Evolutionary conservation across 2,888 invertebrate genomes (phyloP).

Genomic region (Helicoverpa assulta): DNA sequence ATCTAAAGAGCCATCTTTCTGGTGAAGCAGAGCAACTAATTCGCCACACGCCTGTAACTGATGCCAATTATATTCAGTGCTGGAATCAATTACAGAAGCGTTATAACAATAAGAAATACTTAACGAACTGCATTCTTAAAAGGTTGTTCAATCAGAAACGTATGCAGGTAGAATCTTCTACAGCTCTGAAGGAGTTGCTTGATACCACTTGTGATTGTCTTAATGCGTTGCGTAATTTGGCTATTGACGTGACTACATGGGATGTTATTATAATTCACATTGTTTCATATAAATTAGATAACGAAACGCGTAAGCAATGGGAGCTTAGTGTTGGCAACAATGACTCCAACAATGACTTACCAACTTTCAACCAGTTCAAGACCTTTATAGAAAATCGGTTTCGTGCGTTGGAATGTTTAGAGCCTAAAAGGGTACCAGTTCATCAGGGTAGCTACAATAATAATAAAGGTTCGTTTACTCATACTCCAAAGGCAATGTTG

Average conservation of each 20-base stretch:
- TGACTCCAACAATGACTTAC: slow-evolving; percentile 41
- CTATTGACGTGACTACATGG: slow-evolving; percentile 25
- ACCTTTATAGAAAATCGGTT: slow-evolving; percentile 36
- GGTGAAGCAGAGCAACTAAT: slow-evolving; percentile 52
- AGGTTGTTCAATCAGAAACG: slow-evolving; percentile 13
- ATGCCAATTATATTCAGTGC: slow-evolving; percentile 47
- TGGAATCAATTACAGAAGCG: slow-evolving; percentile 50
- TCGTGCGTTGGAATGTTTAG: slow-evolving; percentile 52
- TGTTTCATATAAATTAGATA: slow-evolving; percentile 42
- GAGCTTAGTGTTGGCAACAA: slow-evolving; percentile 22
- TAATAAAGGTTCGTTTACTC: background rate
- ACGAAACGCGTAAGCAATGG: slow-evolving; percentile 22
- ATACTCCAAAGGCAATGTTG: slow-evolving; percentile 4
- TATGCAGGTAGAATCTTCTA: slow-evolving; percentile 10
- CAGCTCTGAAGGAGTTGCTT: slow-evolving; percentile 22
- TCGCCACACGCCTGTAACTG: slow-evolving; percentile 52
- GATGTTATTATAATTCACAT: slow-evolving; percentile 46
- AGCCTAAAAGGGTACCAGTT: slow-evolving; percentile 16
- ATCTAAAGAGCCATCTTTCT: slow-evolving; percentile 5
- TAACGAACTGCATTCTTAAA: slow-evolving; percentile 26
- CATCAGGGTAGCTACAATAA: slow-evolving; percentile 8
- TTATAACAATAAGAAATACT: slow-evolving; percentile 54
- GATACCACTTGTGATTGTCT: slow-evolving; percentile 46
- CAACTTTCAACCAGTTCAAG: slow-evolving; percentile 40
- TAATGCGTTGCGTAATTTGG: slow-evolving; percentile 28